Evolutionary conservation across 2,797 vertebrate species (phyloP).

Genomic region (Myotis vivesi): DNA sequence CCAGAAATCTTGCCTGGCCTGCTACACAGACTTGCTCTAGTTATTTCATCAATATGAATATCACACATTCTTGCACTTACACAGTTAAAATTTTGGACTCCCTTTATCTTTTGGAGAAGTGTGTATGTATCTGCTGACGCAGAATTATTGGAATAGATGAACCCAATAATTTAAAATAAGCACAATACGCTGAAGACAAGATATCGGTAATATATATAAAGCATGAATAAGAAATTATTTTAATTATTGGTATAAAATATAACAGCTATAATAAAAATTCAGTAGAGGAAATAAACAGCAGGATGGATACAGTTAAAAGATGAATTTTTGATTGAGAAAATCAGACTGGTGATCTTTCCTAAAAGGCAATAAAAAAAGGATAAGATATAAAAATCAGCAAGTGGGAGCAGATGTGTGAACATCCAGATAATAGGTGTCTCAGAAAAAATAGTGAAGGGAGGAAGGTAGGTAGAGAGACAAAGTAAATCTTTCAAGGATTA

Average conservation of each 20-base stretch:
- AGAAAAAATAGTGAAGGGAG: background rate
- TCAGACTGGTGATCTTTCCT: background rate
- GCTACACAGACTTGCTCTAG: background rate
- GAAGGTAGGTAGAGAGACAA: background rate
- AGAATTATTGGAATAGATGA: background rate
- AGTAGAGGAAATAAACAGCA: background rate
- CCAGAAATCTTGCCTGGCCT: background rate
- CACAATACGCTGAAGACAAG: background rate
- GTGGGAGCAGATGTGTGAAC: background rate
- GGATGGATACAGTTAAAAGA: background rate
- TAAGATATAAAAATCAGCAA: background rate
- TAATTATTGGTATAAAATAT: background rate
- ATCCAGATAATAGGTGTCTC: background rate
- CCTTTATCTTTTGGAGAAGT: background rate
- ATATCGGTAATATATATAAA: background rate
- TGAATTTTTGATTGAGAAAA: constrained; percentile 2
- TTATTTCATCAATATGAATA: background rate
- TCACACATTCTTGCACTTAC: background rate
- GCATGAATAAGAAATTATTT: background rate
- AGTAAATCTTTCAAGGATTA: background rate
- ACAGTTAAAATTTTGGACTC: background rate
- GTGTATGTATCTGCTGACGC: background rate
- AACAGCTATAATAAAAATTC: background rate
- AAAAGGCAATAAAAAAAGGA: background rate
- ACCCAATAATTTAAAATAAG: constrained; percentile 15